phyloP scores from a whole-genome alignment of 1,140 invertebrate genomes.

The Laupala kohalensis region DNA sequence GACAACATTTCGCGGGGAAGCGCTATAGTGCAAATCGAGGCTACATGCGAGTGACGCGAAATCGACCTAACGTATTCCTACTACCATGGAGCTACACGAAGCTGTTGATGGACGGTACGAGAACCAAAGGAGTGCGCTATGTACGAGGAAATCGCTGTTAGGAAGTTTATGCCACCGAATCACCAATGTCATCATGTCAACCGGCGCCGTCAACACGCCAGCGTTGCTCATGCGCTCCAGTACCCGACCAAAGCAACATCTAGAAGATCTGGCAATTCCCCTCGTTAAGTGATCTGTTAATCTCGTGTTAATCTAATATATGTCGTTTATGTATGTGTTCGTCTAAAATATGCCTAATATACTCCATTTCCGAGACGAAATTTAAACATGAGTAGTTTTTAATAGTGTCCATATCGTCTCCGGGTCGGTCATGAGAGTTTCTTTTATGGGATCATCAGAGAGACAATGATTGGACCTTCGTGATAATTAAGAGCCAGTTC shows the following conservation, averaged over 20 bases:
- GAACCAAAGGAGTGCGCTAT: conserved; percentile 50
- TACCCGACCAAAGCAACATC: conserved; percentile 52
- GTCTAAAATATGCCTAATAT: too few relatives aligned
- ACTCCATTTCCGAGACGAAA: too few relatives aligned
- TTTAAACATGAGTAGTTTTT: too few relatives aligned
- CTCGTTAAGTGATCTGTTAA: conserved; percentile 41
- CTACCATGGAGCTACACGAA: conserved; percentile 47
- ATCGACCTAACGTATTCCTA: conserved; percentile 48
- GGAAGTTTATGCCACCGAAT: conserved; percentile 42
- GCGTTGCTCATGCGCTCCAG: conserved; percentile 43
- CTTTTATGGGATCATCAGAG: too few relatives aligned
- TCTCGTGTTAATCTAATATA: too few relatives aligned
- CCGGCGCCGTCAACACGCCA: conserved; percentile 41
- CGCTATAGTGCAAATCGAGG: conserved; percentile 44
- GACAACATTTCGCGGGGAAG: conserved; percentile 51
- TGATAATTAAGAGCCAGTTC: too few relatives aligned
- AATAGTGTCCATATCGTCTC: too few relatives aligned
- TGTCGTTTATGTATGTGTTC: too few relatives aligned
- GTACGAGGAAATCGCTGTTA: conserved; percentile 34
- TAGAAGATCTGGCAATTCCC: conserved; percentile 42
- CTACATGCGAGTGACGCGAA: conserved; percentile 53
- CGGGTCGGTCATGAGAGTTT: too few relatives aligned
- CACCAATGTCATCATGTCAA: conserved; percentile 66
- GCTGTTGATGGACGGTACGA: conserved; percentile 53
- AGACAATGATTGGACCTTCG: too few relatives aligned